Percentiles rank a stretch among this genome's conserved stretches.
These are phyloP conservation scores for Cassiopea andromeda DNA, from an alignment of 30 jellyfish, hydroid and myxozoan genomes.

Conservation along the genomic window DNA sequence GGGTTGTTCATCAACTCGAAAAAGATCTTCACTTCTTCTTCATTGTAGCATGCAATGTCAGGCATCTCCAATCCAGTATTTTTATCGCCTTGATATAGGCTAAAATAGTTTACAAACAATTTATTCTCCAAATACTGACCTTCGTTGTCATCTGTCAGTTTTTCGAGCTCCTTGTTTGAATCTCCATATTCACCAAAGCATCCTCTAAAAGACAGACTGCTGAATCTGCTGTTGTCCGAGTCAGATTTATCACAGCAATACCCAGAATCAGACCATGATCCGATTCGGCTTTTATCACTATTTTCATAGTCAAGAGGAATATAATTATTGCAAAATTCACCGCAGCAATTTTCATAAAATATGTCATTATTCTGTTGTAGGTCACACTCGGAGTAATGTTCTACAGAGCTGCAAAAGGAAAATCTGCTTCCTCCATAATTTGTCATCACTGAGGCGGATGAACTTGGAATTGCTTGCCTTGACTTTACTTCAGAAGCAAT, in stretches of 20 bases:
- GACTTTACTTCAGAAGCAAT: background rate
- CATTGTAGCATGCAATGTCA: slow-evolving; percentile 4
- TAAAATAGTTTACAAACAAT: background rate
- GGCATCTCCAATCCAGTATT: background rate
- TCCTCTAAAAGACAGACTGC: slow-evolving; percentile 66
- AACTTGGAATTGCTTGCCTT: background rate
- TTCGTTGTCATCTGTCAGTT: background rate
- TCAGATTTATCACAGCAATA: slow-evolving; percentile 62
- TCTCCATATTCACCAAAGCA: background rate
- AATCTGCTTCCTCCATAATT: background rate
- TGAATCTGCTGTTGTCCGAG: slow-evolving; percentile 61
- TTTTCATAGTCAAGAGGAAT: background rate
- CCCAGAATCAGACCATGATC: slow-evolving; percentile 76
- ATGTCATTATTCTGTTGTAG: background rate
- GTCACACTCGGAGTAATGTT: background rate
- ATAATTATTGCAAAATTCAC: background rate
- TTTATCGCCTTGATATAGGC: background rate
- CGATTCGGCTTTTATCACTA: slow-evolving; percentile 34
- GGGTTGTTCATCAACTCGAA: slow-evolving; percentile 46
- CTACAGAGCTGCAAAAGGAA: background rate
- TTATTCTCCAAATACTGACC: background rate
- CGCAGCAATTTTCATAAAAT: background rate
- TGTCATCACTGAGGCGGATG: slow-evolving; percentile 8
- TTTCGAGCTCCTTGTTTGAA: background rate
- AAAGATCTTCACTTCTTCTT: slow-evolving; percentile 38